Evolutionary conservation across 2,888 invertebrate genomes (phyloP).

Genomic region (Agonopterix heracliana): DNA sequence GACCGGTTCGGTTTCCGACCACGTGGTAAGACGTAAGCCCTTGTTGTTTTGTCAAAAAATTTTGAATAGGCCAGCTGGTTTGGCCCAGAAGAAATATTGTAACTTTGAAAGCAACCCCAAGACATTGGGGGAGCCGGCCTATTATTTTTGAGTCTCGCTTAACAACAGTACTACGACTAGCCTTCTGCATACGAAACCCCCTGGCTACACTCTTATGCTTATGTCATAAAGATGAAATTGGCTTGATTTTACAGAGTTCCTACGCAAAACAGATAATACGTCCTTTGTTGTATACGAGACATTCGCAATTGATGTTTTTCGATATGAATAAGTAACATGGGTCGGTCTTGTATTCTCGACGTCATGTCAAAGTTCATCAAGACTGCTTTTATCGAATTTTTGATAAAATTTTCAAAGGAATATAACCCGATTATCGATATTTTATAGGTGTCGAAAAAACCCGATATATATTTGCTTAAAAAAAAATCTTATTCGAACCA

Average conservation of each 20-base stretch:
- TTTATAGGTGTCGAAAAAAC: constrained; percentile 4
- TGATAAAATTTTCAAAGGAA: constrained; percentile 1
- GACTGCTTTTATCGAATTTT: constrained; percentile 14
- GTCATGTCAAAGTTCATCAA: constrained; percentile 61
- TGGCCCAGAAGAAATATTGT: constrained; percentile 58
- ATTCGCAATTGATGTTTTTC: constrained; percentile 51
- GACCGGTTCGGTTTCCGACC: constrained; percentile 53
- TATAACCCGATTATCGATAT: constrained; percentile 12
- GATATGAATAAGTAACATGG: constrained; percentile 39
- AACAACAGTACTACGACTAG: too few relatives aligned
- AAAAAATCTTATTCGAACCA: too few relatives aligned
- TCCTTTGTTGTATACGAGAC: constrained; percentile 47
- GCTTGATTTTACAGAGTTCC: constrained; percentile 9
- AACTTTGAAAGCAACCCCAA: constrained; percentile 43
- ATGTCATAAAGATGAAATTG: too few relatives aligned
- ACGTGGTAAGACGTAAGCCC: constrained; percentile 48
- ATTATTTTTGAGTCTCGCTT: constrained; percentile 30
- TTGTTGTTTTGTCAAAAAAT: constrained; percentile 22
- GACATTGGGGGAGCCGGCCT: constrained; percentile 51
- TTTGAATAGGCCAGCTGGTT: constrained; percentile 70
- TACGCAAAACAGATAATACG: constrained; percentile 37
- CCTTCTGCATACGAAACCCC: too few relatives aligned
- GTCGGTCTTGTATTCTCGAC: constrained; percentile 31
- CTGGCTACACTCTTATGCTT: too few relatives aligned
- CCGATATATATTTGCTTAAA: too few relatives aligned